phyloP scores from a whole-genome alignment of 1,140 invertebrate genomes.

The Triops cancriformis region DNA sequence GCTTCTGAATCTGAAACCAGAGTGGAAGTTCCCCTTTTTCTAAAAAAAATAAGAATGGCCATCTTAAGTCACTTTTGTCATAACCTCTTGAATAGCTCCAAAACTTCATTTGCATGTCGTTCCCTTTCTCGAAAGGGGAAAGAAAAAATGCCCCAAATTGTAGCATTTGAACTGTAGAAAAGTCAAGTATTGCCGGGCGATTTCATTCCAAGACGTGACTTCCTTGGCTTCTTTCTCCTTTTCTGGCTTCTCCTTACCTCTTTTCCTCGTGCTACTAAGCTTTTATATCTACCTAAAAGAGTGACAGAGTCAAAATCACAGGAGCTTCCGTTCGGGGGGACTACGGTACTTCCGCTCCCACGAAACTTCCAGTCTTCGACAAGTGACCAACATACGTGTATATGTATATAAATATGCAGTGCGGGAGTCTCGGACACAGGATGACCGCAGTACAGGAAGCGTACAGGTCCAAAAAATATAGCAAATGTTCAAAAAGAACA shows the following conservation, averaged over 20 bases:
- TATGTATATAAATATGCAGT: constrained; percentile 1
- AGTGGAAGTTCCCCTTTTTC: not conserved
- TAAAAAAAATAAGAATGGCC: not conserved
- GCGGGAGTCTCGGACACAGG: not conserved
- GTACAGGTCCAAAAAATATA: not conserved
- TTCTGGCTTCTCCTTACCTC: not conserved
- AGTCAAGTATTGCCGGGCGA: not conserved
- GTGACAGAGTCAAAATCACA: constrained; percentile 10
- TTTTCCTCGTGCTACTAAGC: not conserved
- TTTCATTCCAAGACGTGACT: constrained; percentile 1
- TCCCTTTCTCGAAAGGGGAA: not conserved
- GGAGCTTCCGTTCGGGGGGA: not conserved
- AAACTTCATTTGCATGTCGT: not conserved
- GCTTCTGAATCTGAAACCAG: not conserved
- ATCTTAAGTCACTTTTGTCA: not conserved
- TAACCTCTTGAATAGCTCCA: not conserved
- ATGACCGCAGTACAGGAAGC: not conserved
- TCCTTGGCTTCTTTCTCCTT: constrained; percentile 1
- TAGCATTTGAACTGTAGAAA: not conserved
- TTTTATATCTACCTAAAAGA: constrained; percentile 14
- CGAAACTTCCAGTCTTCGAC: constrained; percentile 10
- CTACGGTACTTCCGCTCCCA: constrained; percentile 2
- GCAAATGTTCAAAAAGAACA: not conserved
- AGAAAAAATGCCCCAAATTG: constrained; percentile 1
- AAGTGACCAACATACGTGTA: not conserved